Evolutionary conservation across 2,113 vertebrate species (phyloP), one percentile per base, ranked within the genome.

Genomic region (Lepidothrix coronata): DNA sequence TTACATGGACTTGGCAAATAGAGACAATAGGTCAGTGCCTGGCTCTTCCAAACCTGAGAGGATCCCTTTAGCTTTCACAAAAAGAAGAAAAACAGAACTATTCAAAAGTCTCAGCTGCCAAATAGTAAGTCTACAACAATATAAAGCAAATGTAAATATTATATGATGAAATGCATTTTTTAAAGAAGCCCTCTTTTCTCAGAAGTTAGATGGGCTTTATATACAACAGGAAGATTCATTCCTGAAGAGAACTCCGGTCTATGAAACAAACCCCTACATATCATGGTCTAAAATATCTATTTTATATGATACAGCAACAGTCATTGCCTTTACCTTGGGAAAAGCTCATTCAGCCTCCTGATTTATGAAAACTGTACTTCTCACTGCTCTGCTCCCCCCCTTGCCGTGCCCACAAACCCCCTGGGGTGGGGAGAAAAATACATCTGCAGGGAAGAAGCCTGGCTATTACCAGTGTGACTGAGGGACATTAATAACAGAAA

Each of bases 131-230:
- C 49, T 62, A 6, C 75, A 93, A 77, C 54, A 88, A 74, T 24
- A 55, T 95, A 95, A 89, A 89, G 55, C 46, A 86, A 95, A 93
- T 93, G 68, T 84, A 97, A 95, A 95, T 78, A 75, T 61, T 75
- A 9, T 44, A 27, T 43, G 76, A 92, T 77, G 37, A 95, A 95
- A 85, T 24, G 37, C 22, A 24, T 90, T 90, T 87, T 96, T 65
- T 6, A 19, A 75, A 88, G 85, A 87, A 76, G 19, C 25, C 11
- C 19, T 77, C 23, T 89, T 91, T 89, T 62, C 74, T 94, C 55
- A 81, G 75, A 41, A 58, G 68, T 86, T 49, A 58, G 20, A 43
- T 79, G 68, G 61, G 21, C 35, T 85, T 95, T 67, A n/a, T 43
- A 66, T 31, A 59, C 87, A 85, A 52, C 4, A 18, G 37, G 54